Percentiles rank a stretch among this genome's conserved stretches.
Evolutionary conservation across 2,888 invertebrate species (phyloP).

Genomic region (Thysanoteuthis rhombus): DNA sequence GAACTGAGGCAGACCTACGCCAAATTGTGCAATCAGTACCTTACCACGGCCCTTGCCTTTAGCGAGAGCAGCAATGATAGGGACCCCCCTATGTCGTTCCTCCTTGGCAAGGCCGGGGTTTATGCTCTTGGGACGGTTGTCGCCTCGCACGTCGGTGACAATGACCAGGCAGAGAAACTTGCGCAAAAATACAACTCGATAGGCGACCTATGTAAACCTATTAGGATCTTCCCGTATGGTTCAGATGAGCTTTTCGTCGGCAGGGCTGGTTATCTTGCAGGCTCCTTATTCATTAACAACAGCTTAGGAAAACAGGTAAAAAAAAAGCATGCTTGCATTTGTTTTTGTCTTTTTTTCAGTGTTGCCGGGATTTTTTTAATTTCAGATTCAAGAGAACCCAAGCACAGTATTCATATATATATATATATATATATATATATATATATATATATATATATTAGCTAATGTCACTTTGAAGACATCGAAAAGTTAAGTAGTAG

Average conservation of each 20-base stretch:
- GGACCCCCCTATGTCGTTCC: constrained; percentile 77
- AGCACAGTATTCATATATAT: too few relatives aligned
- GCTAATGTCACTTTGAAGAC: too few relatives aligned
- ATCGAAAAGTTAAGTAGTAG: too few relatives aligned
- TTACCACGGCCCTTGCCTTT: constrained; percentile 74
- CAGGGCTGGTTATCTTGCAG: constrained; percentile 83
- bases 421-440: too few relatives aligned
- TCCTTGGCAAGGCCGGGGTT: constrained; percentile 83
- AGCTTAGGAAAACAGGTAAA: constrained; percentile 53
- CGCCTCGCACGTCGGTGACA: constrained; percentile 67
- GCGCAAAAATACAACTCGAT: constrained; percentile 67
- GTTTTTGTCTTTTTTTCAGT: too few relatives aligned
- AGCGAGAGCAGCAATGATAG: constrained; percentile 66
- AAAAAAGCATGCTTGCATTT: too few relatives aligned
- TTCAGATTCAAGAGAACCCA: too few relatives aligned
- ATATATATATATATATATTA: too few relatives aligned
- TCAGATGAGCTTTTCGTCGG: constrained; percentile 89
- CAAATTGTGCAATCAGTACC: constrained; percentile 74
- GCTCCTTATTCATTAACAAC: constrained; percentile 77
- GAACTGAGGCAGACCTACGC: constrained; percentile 67
- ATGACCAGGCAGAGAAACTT: constrained; percentile 37
- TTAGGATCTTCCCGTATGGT: constrained; percentile 64
- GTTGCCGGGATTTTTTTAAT: too few relatives aligned
- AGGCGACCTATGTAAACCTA: constrained; percentile 69
- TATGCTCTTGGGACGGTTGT: constrained; percentile 75